Conservation (phyloP, 2,797 vertebrate species). For the Acipenser transmontanus region DNA sequence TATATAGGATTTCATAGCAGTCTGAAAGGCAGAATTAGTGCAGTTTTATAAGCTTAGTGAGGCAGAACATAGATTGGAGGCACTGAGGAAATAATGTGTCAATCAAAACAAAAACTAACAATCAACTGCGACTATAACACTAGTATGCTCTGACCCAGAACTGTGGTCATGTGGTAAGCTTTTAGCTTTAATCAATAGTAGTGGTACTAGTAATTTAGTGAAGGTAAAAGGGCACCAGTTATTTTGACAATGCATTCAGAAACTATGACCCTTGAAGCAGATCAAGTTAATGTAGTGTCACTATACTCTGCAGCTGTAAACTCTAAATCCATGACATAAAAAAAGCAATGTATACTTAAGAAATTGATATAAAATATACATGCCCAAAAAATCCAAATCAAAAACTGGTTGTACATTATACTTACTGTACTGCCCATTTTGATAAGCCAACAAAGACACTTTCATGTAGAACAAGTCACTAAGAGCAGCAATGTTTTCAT, state of each 20-base stretch:
- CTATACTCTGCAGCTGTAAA: no score
- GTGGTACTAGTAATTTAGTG: constrained; percentile 28
- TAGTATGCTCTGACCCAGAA: constrained; percentile 29
- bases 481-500: no score
- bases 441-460: no score
- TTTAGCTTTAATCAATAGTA: constrained; percentile 25
- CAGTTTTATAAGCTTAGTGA: constrained; percentile 74
- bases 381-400: no score
- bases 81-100: constrained; percentile 68
- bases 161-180: constrained; percentile 22
- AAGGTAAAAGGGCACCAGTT: constrained; percentile 10
- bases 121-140: constrained; percentile 38
- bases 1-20: constrained; percentile 61
- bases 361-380: no score
- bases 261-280: background rate
- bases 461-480: no score
- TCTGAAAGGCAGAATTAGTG: constrained; percentile 69
- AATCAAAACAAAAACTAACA: constrained; percentile 53
- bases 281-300: no score
- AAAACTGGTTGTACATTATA: no score
- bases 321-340: no score
- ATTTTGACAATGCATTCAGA: constrained; percentile 2
- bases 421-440: no score
- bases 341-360: no score
- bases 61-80: constrained; percentile 79